Evolutionary conservation across 2,888 invertebrate genomes (phyloP).

Genomic region (Eurois occulta): DNA sequence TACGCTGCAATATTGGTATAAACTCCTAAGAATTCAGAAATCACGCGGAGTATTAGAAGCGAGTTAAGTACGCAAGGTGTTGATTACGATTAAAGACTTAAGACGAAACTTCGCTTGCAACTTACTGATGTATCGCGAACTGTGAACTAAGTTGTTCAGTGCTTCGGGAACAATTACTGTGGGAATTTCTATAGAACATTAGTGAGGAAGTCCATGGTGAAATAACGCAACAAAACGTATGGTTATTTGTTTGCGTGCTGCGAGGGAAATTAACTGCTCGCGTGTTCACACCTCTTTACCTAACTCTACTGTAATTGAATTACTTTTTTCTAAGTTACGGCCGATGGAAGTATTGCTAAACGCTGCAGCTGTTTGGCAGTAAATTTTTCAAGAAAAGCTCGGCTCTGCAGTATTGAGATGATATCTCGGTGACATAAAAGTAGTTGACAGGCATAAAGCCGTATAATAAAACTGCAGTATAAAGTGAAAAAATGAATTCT

Average conservation of each 20-base stretch:
- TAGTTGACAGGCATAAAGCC: constrained; percentile 22
- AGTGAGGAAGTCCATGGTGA: constrained; percentile 12
- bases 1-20: constrained; percentile 53
- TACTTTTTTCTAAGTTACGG: constrained; percentile 66
- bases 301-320: constrained; percentile 70
- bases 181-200: constrained; percentile 21
- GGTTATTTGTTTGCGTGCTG: constrained; percentile 67
- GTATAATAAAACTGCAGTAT: constrained; percentile 37
- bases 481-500: constrained; percentile 53
- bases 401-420: not conserved
- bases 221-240: constrained; percentile 40
- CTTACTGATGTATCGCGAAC: constrained; percentile 30
- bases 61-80: constrained; percentile 49
- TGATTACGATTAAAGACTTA: constrained; percentile 58
- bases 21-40: constrained; percentile 45
- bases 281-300: constrained; percentile 76
- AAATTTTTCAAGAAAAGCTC: not conserved
- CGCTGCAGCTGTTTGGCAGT: constrained; percentile 20
- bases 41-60: constrained; percentile 28
- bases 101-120: constrained; percentile 43
- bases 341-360: constrained; percentile 38
- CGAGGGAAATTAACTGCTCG: constrained; percentile 66
- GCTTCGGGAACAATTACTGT: constrained; percentile 32
- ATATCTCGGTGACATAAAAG: not conserved
- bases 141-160: constrained; percentile 30